Evolutionary conservation across 2,888 invertebrate species (phyloP).

Genomic region (Habroteleia sp.): DNA sequence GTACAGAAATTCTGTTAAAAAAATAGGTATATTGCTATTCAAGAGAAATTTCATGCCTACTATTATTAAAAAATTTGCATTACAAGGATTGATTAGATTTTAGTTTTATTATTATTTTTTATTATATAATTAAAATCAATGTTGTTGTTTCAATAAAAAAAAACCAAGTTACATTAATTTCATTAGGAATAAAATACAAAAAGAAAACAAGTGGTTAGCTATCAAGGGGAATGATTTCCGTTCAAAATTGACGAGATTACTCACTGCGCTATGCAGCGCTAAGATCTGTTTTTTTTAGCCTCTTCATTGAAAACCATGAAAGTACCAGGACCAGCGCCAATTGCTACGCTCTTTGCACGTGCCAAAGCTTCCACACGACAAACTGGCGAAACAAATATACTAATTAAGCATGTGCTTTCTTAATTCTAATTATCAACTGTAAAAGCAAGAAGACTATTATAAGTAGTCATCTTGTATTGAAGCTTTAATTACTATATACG

Average conservation of each 20-base stretch:
- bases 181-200: slow-evolving; percentile 35
- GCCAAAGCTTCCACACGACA: slow-evolving; percentile 76
- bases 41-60: too few species aligned
- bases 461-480: slow-evolving; percentile 23
- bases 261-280: slow-evolving; percentile 76
- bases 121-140: slow-evolving; percentile 16
- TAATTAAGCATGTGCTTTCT: slow-evolving; percentile 64
- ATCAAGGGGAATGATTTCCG: slow-evolving; percentile 50
- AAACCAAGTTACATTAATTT: slow-evolving; percentile 39
- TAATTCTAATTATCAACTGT: slow-evolving; percentile 18
- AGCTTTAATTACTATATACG: slow-evolving; percentile 18
- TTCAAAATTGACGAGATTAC: slow-evolving; percentile 68
- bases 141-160: slow-evolving; percentile 32
- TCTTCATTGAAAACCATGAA: slow-evolving; percentile 75
- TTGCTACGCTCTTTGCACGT: slow-evolving; percentile 75
- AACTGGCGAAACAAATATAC: slow-evolving; percentile 73
- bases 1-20: too few species aligned
- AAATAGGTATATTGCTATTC: too few species aligned
- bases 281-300: slow-evolving; percentile 73
- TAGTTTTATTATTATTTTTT: slow-evolving; percentile 14
- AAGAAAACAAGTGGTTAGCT: slow-evolving; percentile 43
- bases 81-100: slow-evolving; percentile 10
- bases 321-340: slow-evolving; percentile 74
- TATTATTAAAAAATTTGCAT: slow-evolving; percentile 7
- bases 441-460: slow-evolving; percentile 20